Conservation (phyloP, 1,140 invertebrate genomes). For the Heliconius hewitsoni region DNA sequence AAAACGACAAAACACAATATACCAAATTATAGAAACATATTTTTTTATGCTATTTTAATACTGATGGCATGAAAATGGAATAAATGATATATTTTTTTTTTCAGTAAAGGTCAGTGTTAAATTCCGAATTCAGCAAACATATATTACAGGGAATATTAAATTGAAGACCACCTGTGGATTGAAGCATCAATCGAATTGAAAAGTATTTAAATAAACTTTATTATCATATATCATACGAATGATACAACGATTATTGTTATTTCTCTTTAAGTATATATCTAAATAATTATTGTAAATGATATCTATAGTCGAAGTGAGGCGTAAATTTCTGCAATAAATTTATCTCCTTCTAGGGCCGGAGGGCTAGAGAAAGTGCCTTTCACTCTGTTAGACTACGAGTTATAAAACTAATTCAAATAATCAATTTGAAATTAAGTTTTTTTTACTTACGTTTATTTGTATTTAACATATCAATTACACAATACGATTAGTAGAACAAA, state of each 20-base stretch:
- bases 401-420: constrained; percentile 61
- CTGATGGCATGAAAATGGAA: background rate
- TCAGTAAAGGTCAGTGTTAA: background rate
- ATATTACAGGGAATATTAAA: constrained; percentile 12
- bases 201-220: background rate
- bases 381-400: constrained; percentile 53
- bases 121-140: constrained; percentile 14
- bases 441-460: background rate
- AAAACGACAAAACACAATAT: too few species aligned
- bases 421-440: constrained; percentile 29
- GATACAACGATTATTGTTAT: too few species aligned
- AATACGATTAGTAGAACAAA: background rate
- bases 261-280: too few species aligned
- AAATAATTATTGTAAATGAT: constrained; percentile 56
- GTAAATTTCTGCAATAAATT: constrained; percentile 71
- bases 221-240: background rate
- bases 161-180: constrained; percentile 26
- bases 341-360: constrained; percentile 62
- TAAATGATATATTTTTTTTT: background rate
- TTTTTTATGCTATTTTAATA: too few species aligned
- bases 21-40: too few species aligned
- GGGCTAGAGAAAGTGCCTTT: constrained; percentile 78
- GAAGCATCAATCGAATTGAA: constrained; percentile 18
- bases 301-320: constrained; percentile 53
- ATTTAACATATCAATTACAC: background rate